phyloP scores from a whole-genome alignment of 2,888 invertebrate genomes.

The Tuta absoluta region DNA sequence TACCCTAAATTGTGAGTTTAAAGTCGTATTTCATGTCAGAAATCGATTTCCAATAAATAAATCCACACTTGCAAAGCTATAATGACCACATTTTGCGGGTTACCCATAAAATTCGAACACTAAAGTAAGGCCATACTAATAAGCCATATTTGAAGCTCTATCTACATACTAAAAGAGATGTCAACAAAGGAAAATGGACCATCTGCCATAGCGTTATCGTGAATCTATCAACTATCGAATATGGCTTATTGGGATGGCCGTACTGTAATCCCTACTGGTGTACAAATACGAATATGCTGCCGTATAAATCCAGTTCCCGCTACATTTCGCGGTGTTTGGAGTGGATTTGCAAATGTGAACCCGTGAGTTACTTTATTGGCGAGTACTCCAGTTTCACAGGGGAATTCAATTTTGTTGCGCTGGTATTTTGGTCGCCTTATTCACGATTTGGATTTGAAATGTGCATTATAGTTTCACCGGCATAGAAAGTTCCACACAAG shows the following conservation, averaged over 20 bases:
- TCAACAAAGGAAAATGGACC: no score
- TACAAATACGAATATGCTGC: conserved; percentile 2
- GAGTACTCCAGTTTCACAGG: not conserved
- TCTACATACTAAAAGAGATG: no score
- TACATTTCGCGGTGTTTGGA: conserved; percentile 11
- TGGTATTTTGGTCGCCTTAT: conserved; percentile 1
- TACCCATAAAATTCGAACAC: not conserved
- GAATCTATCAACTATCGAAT: no score
- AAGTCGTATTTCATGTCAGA: not conserved
- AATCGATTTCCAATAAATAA: not conserved
- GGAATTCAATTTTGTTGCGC: not conserved
- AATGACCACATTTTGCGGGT: not conserved
- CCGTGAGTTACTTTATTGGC: not conserved
- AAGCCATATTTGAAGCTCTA: no score
- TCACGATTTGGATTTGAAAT: conserved; percentile 8
- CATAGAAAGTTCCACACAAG: no score
- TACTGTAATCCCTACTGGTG: no score
- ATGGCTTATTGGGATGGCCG: no score
- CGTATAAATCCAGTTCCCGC: conserved; percentile 7
- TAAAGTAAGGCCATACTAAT: no score
- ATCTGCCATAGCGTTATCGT: no score
- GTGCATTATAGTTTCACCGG: not conserved
- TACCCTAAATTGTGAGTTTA: not conserved
- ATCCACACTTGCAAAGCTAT: not conserved
- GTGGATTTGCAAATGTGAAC: conserved; percentile 13